Evolutionary conservation across 2,113 vertebrate species (phyloP), one percentile per base, ranked within the genome.

Genomic region (Sinocyclocheilus rhinocerous): DNA sequence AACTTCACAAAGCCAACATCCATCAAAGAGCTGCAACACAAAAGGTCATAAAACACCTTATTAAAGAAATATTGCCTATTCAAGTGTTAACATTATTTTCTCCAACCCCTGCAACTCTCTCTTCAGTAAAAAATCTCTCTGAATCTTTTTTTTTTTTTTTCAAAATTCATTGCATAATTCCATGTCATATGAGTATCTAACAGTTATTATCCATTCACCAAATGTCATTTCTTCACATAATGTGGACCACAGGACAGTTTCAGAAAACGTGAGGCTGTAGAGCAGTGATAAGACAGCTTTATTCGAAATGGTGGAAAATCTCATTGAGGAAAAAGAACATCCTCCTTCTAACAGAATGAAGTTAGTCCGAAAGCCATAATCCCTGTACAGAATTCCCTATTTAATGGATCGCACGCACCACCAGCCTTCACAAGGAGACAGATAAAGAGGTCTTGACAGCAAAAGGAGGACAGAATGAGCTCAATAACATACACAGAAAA

Each of bases 371-470:
- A 57, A 67, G 42, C 48, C 86, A 63, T 36, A 73, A 73, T n/a
- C 83, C 50, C 85, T 76, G 87, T 61, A 87, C 87, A 83, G 88
- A 73, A 73, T 85, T 86, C 42, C 57, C 59, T 82, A 75, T 83
- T 88, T 85, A 84, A 87, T 84, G 87, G 55, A 39, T 92, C 90
- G 87, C 59, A 81, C 81, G 86, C 80, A 81, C 77, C 86, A 84
- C 52, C 69, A 87, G 80, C 50, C 69, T 52, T 22, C 13, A 81
- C 63, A 67, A 52, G 13, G 22, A 84, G 36, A 57, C n/a, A 33
- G 24, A 65, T 16, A 45, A 12, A 63, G 22, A 76, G 18, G 52
- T 11, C 72, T 59, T 48, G 18, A 57, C 8, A 88, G 39, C 20
- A 42, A 65, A 67, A 59, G 24, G 22, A 29, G 42, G 1, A 48